A percentile compares a stretch with the other conserved stretches of the same genome.
These are phyloP conservation scores for Oryzias celebensis DNA, from an alignment of 2,113 vertebrate species.

Conservation along the genomic window DNA sequence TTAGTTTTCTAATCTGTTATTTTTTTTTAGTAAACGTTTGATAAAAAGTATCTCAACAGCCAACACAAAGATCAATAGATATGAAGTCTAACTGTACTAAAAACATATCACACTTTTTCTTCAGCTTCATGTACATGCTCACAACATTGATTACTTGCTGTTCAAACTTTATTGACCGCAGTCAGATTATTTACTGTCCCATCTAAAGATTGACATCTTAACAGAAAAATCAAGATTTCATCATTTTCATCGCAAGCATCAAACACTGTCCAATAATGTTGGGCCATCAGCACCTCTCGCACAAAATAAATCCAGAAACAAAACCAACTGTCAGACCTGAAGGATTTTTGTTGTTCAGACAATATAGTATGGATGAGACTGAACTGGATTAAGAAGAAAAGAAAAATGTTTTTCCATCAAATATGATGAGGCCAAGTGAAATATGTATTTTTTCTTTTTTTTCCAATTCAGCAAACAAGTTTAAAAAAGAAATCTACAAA, in stretches of 20 bases:
- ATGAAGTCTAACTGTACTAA: neutral
- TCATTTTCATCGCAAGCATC: neutral
- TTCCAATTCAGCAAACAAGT: neutral
- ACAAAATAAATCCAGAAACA: conserved; percentile 8
- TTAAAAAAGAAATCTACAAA: neutral
- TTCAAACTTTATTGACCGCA: conserved; percentile 3
- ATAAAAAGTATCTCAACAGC: too few relatives aligned
- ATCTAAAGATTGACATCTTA: conserved; percentile 3
- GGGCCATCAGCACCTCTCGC: neutral
- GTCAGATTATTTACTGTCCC: neutral
- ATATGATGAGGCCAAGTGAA: too few relatives aligned
- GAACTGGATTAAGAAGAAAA: neutral
- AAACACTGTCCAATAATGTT: conserved; percentile 2
- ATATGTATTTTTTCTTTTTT: neutral
- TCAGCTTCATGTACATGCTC: neutral
- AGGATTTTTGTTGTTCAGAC: neutral
- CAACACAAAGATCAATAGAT: too few relatives aligned
- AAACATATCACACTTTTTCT: neutral
- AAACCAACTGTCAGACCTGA: neutral
- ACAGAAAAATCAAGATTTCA: conserved; percentile 15
- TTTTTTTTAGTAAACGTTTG: too few relatives aligned
- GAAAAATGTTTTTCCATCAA: neutral
- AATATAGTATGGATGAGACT: neutral
- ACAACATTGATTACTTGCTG: neutral
- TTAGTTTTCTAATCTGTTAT: too few relatives aligned